Base-by-base conservation (phyloP, 2,888 invertebrate species). In the Diaprepes abbreviatus region DNA sequence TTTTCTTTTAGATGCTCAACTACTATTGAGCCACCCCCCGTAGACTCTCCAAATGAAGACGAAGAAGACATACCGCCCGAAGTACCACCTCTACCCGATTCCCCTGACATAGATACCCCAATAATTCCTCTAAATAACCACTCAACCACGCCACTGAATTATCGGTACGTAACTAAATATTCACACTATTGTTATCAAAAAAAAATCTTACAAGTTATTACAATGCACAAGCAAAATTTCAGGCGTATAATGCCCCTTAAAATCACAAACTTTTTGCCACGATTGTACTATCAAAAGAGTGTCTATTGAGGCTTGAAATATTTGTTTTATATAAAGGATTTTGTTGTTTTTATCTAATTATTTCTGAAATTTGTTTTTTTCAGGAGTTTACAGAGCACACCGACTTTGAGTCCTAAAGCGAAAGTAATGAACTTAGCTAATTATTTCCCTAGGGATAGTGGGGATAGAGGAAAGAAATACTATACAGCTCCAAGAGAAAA, bases 401-500 rank as follows among this genome's bases (percentile, higher is more conserved):
- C 84, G 6, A 77, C 81, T 48, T 76, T 81, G 28, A 83, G 80
- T 74, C 81, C 83, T 55, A 83, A 83, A 72, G 81, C 83, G 60
- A 83, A 83, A 76, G 80, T 82, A 70, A 81, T 83, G 75, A 84
- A 84, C 78, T 77, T 84, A 66, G 81, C 82, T 62, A 83, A 81
- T 76, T 83, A 84, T 79, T 84, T 83, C 75, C 83, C 84, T 17
- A 77, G 80, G 72, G 86, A 87, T 77, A 84, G 85, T 68, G 82
- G 84, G 19, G 85, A 85, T 73, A 81, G 86, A 75, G 67, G 60
- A 14, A 89, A 88, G 79, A 84, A 87, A 58, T 89, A 87, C 82
- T 87, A 88, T 75, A 89, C 88, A 3, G 86, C 88, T 6, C 88
- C 88, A 0, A 84, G 88, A 75, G 89, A 88, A 75, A 88, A 88